These are phyloP conservation scores for Calameuta filiformis DNA, from an alignment of 2,888 invertebrate genomes.

Conservation along the genomic window DNA sequence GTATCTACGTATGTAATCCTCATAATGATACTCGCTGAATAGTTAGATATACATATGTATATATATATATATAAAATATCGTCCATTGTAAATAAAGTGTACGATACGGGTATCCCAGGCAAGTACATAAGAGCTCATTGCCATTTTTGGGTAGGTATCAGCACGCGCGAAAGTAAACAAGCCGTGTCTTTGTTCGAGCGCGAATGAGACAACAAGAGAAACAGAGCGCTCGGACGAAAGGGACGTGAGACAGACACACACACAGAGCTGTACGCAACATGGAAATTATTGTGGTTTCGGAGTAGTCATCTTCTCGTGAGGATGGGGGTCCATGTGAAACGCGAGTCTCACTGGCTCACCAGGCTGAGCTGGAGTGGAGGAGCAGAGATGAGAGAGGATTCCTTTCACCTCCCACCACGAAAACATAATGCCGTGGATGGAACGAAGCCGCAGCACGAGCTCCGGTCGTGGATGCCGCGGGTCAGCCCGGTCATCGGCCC, in stretches of 20 bases:
- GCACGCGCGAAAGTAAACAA: not conserved
- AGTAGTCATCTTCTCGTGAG: not conserved
- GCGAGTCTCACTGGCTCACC: slow-evolving; percentile 7
- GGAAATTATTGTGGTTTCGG: slow-evolving; percentile 1
- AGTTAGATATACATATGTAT: too few species aligned
- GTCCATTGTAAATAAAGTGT: not conserved
- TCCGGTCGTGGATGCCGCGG: slow-evolving; percentile 38
- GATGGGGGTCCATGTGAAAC: slow-evolving; percentile 10
- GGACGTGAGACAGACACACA: not conserved
- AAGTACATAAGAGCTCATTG: not conserved
- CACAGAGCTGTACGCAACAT: slow-evolving; percentile 8
- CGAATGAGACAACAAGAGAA: slow-evolving; percentile 14
- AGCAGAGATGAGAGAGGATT: slow-evolving; percentile 26
- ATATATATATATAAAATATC: not conserved
- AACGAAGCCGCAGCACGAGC: slow-evolving; percentile 29
- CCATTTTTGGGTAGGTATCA: not conserved
- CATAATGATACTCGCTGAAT: not conserved
- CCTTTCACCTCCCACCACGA: slow-evolving; percentile 34
- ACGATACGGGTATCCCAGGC: not conserved
- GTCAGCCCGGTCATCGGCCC: slow-evolving; percentile 62
- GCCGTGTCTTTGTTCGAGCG: not conserved
- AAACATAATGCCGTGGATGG: slow-evolving; percentile 21
- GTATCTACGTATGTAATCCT: not conserved
- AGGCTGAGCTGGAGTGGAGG: not conserved
- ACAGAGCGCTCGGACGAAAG: not conserved